Evolutionary conservation across 2,888 invertebrate species (phyloP), one percentile per base, ranked within the genome.

Genomic region (Diaperis boleti): DNA sequence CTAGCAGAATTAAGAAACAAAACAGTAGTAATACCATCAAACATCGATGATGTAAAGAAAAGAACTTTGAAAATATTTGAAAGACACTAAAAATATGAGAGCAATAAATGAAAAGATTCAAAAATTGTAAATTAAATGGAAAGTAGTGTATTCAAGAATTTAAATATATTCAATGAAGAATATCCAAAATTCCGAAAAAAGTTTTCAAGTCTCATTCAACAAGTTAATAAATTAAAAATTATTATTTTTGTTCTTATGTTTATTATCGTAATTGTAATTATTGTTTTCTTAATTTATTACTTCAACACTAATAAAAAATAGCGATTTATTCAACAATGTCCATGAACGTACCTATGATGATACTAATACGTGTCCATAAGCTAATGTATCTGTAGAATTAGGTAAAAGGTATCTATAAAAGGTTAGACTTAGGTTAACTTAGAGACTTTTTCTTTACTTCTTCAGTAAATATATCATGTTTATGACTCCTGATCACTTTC

Each of bases 341-440:
- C 59, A 49, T 49, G n/a, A n/a, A n/a, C n/a, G 47, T 47, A 47
- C 47, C 47, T 26, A 47, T 47, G 47, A 47, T 35, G 50, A 50
- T 50, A 50, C 50, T 35, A 50, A 50, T 50, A 50, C 35, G 50
- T 50, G 50, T 33, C 50, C 50, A 50, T 50, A 50, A n/a, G 52
- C 52, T 52, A 56, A 52, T 63, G 59, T 54, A 59, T 64, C 59
- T 47, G 64, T 64, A 60, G 64, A 64, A 64, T 64, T 60, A 10
- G 52, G 59, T 50, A 59, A 52, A 60, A 47, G 52, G 60, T 64
- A 49, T 62, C 57, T 57, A 49, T 22, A n/a, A n/a, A n/a, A n/a
- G n/a, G n/a, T n/a, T n/a, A n/a, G n/a, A n/a, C n/a, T n/a, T n/a
- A n/a, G n/a, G n/a, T n/a, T n/a, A n/a, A n/a, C n/a, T n/a, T n/a